Base-by-base conservation (phyloP, 2,888 invertebrate genomes). In the Drosophila neotestacea region DNA sequence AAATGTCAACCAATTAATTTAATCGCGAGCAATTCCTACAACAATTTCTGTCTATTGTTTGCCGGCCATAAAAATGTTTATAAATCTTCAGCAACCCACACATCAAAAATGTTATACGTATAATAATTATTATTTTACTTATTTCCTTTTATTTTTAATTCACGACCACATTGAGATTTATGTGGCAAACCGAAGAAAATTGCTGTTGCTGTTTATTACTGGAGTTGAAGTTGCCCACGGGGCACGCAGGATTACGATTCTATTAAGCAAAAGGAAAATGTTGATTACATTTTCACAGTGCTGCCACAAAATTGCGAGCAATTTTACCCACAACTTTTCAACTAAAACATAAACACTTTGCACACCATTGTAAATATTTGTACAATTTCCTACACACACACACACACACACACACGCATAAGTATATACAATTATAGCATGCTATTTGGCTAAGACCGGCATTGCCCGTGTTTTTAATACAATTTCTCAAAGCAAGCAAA, bases 361-460 rank as follows among this genome's bases (percentile, higher is more conserved):
- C 59, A 51, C 54, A 50, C 51, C 63, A 72, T 65, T 54, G 76
- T 58, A 77, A 77, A 81, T 79, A 70, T 77, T 79, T 83, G 54
- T 34, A 54, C 56, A 59, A 58, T 52, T 63, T 32, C 6, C 32
- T 9, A 32, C 32, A 32, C 32, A 46, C 9, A 30, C 30, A 30
- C 34, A 9, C n/a, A 34, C 38, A 28, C 32, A 11, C 9, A n/a
- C 13, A 22, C 28, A 13, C 11, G 28, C 30, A 16, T 16, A 16
- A 16, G 16, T 50, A 34, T 32, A 16, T 38, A 9, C 7, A 38
- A 42, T 52, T 54, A 54, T 54, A 32, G 7, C 32, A 32, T 7
- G 41, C 11, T 54, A 41, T 13, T 54, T 54, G 0, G 28, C 2
- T 41, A 22, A 0, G 28, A 2, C 38, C 39, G 50, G 22, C 22